A percentile compares a stretch with the other conserved stretches of the same genome.
Evolutionary conservation across 2,797 vertebrate species (phyloP).

Genomic region (Erethizon dorsatum): DNA sequence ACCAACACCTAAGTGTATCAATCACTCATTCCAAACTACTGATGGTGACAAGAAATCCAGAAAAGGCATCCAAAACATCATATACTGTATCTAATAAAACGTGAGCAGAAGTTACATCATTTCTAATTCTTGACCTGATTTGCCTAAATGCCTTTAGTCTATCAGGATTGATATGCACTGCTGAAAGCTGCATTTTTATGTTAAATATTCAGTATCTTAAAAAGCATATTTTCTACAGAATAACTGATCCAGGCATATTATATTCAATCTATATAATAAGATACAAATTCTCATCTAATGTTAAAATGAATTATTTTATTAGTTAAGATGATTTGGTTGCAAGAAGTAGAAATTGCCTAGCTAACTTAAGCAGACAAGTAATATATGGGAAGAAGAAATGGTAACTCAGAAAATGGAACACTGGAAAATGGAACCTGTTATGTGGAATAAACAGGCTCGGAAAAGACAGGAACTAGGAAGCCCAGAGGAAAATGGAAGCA

Average conservation of each 20-base stretch:
- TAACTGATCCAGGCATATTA: conserved; percentile 13
- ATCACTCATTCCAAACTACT: conserved; percentile 21
- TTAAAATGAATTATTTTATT: conserved; percentile 59
- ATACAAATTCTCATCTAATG: conserved; percentile 2
- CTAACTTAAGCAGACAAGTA: conserved; percentile 7
- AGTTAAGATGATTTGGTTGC: conserved; percentile 33
- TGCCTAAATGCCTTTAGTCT: conserved; percentile 57
- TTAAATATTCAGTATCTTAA: conserved; percentile 50
- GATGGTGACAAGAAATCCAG: conserved; percentile 38
- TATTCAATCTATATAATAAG: conserved; percentile 5
- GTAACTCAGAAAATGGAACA: conserved; percentile 26
- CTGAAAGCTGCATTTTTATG: not conserved
- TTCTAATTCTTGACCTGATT: conserved; percentile 47
- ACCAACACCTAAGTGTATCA: not conserved
- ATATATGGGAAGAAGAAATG: not conserved
- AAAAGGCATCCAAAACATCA: not conserved
- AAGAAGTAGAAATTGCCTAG: conserved; percentile 34
- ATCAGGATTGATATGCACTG: not conserved
- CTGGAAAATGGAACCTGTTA: not conserved
- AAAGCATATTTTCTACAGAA: conserved; percentile 45
- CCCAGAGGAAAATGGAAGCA: conserved; percentile 13
- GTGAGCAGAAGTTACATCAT: conserved; percentile 23
- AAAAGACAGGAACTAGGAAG: not conserved
- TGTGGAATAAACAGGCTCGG: not conserved
- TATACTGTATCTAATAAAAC: not conserved